A percentile compares a stretch with the other conserved stretches of the same genome.
Evolutionary conservation across 2,797 vertebrate genomes (phyloP).

Genomic region (Poecilia picta): DNA sequence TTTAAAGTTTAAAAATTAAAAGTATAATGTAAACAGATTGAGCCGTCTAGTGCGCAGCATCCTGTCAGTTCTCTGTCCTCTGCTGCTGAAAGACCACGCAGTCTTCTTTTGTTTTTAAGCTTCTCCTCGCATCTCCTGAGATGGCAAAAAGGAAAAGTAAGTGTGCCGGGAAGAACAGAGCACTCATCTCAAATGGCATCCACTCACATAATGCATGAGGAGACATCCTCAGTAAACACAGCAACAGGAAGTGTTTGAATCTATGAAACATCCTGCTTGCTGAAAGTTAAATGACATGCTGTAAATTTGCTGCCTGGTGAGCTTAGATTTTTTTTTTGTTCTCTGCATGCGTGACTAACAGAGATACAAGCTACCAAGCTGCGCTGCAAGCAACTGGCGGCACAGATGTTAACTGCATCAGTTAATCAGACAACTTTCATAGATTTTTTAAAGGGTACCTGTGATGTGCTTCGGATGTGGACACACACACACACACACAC

Average conservation of each 20-base stretch:
- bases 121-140: conserved; percentile 55
- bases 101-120: conserved; percentile 48
- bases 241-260: conserved; percentile 68
- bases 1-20: conserved; percentile 59
- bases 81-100: conserved; percentile 18
- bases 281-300: conserved; percentile 55
- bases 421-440: conserved; percentile 43
- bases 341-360: conserved; percentile 49
- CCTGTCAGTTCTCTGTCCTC: conserved; percentile 37
- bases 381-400: conserved; percentile 8
- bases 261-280: conserved; percentile 65
- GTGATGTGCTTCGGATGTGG: conserved; percentile 53
- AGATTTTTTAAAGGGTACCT: conserved; percentile 42
- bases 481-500: too few relatives aligned
- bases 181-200: conserved; percentile 62
- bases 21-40: conserved; percentile 53
- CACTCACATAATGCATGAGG: conserved; percentile 61
- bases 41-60: conserved; percentile 25
- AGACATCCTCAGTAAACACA: conserved; percentile 56
- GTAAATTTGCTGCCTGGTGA: conserved; percentile 35
- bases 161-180: conserved; percentile 64
- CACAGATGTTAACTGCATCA: conserved; percentile 19
- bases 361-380: conserved; percentile 18
- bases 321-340: not conserved
- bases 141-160: conserved; percentile 56